phyloP scores from a whole-genome alignment of 2,797 vertebrate species.

The Mormyrops boulengeri region DNA sequence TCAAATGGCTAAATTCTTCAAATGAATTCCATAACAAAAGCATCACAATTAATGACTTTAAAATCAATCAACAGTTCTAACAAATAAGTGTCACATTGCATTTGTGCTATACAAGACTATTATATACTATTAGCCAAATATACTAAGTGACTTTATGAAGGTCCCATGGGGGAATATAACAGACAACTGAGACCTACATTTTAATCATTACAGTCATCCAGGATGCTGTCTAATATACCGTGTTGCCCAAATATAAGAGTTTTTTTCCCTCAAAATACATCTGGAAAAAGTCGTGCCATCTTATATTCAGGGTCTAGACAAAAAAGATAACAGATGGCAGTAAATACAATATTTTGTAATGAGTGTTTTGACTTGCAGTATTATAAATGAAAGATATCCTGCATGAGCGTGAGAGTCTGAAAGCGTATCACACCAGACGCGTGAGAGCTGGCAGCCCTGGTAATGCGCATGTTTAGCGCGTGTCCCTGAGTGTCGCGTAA shows the following conservation, averaged over 20 bases:
- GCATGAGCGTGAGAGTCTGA: background rate
- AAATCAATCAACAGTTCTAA: background rate
- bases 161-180: background rate
- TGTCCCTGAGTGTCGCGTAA: background rate
- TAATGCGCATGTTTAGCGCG: background rate
- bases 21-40: background rate
- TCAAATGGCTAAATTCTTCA: background rate
- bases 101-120: background rate
- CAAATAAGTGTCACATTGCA: background rate
- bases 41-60: background rate
- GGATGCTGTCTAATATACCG: background rate
- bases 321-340: background rate
- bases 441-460: background rate
- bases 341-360: background rate
- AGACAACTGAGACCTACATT: background rate
- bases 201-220: background rate
- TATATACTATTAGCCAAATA: background rate
- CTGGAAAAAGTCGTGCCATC: background rate
- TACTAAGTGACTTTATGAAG: background rate
- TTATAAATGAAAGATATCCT: background rate
- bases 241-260: background rate
- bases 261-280: background rate
- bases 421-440: background rate
- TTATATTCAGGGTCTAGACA: background rate
- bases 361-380: background rate